phyloP scores from a whole-genome alignment of 2,888 invertebrate species.

The Aphodius granarius region DNA sequence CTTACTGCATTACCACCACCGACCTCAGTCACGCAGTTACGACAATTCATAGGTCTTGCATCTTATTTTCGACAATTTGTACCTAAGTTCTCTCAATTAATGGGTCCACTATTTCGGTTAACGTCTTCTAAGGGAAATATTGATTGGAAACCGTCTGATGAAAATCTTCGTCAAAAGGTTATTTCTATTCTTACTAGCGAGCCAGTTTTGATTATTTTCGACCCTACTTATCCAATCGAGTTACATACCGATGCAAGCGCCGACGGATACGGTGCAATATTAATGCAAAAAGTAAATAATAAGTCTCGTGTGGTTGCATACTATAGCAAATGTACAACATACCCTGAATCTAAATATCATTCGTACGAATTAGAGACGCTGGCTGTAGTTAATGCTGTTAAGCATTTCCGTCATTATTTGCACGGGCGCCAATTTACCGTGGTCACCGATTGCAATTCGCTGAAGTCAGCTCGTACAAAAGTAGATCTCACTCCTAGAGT shows the following conservation, averaged over 20 bases:
- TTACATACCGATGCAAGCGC: conserved; percentile 40
- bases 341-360: conserved; percentile 39
- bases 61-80: neutral
- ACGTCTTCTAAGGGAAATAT: conserved; percentile 1
- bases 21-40: too few species aligned
- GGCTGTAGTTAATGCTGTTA: conserved; percentile 40
- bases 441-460: conserved; percentile 44
- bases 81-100: neutral
- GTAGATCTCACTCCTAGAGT: neutral
- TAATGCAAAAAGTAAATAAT: conserved; percentile 37
- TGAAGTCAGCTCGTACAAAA: neutral
- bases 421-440: conserved; percentile 37
- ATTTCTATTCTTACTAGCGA: conserved; percentile 26
- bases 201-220: conserved; percentile 39
- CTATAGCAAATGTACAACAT: conserved; percentile 36
- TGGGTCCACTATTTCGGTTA: neutral
- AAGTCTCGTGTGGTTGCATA: conserved; percentile 36
- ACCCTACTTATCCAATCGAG: conserved; percentile 33
- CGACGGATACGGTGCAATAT: conserved; percentile 36
- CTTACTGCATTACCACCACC: too few species aligned
- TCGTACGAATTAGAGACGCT: conserved; percentile 42
- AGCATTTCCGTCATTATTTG: conserved; percentile 39
- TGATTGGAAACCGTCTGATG: conserved; percentile 30
- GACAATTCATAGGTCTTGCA: conserved; percentile 2
- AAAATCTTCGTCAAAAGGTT: conserved; percentile 31